phyloP scores from a whole-genome alignment of 2,888 invertebrate genomes.

The Formica aserva region DNA sequence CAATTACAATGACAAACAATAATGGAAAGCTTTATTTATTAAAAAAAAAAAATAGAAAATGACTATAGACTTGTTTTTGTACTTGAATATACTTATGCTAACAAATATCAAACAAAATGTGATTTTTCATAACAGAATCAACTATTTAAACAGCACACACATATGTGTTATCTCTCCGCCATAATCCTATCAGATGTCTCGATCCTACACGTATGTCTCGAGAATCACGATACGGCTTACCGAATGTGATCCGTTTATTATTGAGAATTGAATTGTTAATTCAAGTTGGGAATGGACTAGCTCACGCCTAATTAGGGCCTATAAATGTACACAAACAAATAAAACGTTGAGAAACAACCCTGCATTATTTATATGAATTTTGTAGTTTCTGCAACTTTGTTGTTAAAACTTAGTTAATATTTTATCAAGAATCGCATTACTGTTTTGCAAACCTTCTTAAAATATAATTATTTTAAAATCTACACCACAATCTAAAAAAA shows the following conservation, averaged over 20 bases:
- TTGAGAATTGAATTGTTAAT: constrained; percentile 74
- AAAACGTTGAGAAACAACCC: constrained; percentile 69
- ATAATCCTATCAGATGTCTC: constrained; percentile 40
- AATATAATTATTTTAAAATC: neutral
- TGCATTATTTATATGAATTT: neutral
- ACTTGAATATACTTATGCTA: neutral
- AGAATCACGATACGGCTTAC: constrained; percentile 67
- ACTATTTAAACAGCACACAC: neutral
- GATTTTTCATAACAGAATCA: neutral
- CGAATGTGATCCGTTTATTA: constrained; percentile 73
- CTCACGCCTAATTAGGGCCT: constrained; percentile 77
- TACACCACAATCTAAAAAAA: neutral
- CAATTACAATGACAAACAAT: neutral
- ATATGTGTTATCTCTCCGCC: constrained; percentile 12
- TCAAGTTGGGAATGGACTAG: constrained; percentile 72
- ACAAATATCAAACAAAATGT: constrained; percentile 21
- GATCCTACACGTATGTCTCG: constrained; percentile 64
- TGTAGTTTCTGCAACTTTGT: neutral
- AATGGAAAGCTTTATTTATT: neutral
- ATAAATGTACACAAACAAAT: constrained; percentile 75
- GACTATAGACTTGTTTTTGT: neutral
- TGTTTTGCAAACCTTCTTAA: neutral
- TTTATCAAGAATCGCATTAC: neutral
- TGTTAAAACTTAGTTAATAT: neutral
- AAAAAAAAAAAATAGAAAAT: neutral